Percentiles rank a stretch among this genome's conserved stretches.
Evolutionary conservation across 2,113 vertebrate genomes (phyloP).

Genomic region (Aplodontia rufa): DNA sequence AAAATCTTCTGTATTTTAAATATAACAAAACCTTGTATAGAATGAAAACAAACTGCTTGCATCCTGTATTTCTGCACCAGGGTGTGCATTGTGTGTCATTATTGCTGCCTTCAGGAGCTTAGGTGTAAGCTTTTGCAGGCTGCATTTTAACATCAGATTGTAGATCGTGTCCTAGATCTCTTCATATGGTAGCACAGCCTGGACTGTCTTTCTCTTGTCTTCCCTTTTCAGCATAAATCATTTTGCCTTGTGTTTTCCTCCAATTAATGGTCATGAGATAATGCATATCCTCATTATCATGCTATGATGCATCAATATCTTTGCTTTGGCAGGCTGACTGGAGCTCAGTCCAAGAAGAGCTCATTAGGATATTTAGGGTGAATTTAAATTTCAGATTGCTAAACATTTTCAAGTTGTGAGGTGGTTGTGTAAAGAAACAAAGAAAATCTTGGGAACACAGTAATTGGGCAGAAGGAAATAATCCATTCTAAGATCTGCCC

Average conservation of each 20-base stretch:
- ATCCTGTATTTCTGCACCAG: neutral
- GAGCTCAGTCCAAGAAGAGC: neutral
- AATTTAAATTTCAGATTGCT: neutral
- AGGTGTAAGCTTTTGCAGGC: neutral
- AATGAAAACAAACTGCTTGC: neutral
- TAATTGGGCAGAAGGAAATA: neutral
- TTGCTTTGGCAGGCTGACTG: neutral
- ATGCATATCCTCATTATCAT: neutral
- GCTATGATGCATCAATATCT: neutral
- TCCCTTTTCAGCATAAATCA: neutral
- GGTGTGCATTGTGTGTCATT: too few species aligned
- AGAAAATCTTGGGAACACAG: neutral
- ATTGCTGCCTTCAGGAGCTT: neutral
- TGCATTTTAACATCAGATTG: neutral
- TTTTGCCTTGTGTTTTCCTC: neutral
- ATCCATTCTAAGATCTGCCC: neutral
- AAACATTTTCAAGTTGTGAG: constrained; percentile 21
- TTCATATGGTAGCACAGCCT: neutral
- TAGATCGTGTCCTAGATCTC: neutral
- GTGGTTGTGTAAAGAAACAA: neutral
- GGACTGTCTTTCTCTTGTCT: neutral
- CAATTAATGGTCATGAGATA: neutral
- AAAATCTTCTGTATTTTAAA: neutral
- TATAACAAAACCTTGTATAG: neutral
- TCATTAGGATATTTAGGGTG: neutral